phyloP scores from a whole-genome alignment of 1,140 invertebrate genomes.

The Drosophila funebris region DNA sequence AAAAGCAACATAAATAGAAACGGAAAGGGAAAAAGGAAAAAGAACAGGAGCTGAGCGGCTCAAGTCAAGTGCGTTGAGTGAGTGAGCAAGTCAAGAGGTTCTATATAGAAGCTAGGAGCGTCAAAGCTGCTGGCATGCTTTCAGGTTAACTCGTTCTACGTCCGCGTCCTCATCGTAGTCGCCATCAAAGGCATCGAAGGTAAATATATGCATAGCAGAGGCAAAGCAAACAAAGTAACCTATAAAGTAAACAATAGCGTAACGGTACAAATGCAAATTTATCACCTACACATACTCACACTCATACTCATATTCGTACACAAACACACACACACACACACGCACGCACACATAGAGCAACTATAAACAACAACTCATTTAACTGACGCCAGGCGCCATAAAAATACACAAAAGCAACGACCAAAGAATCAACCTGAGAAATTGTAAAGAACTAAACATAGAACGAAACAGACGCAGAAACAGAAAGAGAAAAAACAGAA shows the following conservation, averaged over 20 bases:
- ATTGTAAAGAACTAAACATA: slow-evolving; percentile 26
- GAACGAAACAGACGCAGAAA: slow-evolving; percentile 18
- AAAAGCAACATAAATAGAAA: slow-evolving; percentile 14
- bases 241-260: slow-evolving; percentile 77
- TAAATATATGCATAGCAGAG: slow-evolving; percentile 58
- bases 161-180: slow-evolving; percentile 27
- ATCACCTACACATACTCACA: slow-evolving; percentile 28
- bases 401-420: slow-evolving; percentile 29
- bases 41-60: slow-evolving; percentile 26
- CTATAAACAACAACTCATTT: slow-evolving; percentile 76
- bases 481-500: slow-evolving; percentile 26
- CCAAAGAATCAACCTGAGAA: slow-evolving; percentile 33
- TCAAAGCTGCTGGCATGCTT: slow-evolving; percentile 63
- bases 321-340: slow-evolving; percentile 29
- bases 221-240: slow-evolving; percentile 69
- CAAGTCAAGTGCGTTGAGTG: slow-evolving; percentile 59
- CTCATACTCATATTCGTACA: slow-evolving; percentile 2
- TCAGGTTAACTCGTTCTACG: slow-evolving; percentile 64
- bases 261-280: slow-evolving; percentile 77
- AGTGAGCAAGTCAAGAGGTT: slow-evolving; percentile 37
- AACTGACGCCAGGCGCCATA: slow-evolving; percentile 47
- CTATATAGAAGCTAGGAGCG: neutral
- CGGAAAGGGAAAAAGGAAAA: slow-evolving; percentile 14
- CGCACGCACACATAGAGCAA: slow-evolving; percentile 34
- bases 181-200: slow-evolving; percentile 67